Evolutionary conservation across 2,888 invertebrate species (phyloP), one percentile per base, ranked within the genome.

Genomic region (Caenorhabditis drosophilae): DNA sequence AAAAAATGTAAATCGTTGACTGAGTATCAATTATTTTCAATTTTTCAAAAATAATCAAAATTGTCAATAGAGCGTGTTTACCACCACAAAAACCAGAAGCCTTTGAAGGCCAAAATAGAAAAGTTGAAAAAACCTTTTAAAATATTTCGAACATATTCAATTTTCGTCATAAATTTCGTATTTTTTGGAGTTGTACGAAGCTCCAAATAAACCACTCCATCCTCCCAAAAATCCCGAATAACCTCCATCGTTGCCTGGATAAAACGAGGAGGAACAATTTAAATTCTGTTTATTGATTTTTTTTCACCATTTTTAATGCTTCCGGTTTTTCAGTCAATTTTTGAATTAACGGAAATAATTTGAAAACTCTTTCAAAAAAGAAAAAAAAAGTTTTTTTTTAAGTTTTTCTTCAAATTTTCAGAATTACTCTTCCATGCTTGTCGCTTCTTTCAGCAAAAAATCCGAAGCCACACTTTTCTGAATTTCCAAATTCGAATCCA

Each of bases 151-250:
- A 63, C 20, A 36, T 63, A 63, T n/a, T 4, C 2, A 18, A 49
- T 49, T 7, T 49, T 18, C 6, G 4, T 22, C 62, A 57, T 63
- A 31, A 16, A 49, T n/a, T 27, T 18, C 0, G 53, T 56, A 11
- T 48, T 40, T 35, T 69, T 72, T 2, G 72, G 72, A 1, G 68
- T 67, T 16, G 68, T 64, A n/a, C 72, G 36, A 34, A 72, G 41
- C 41, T 72, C 72, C 31, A 72, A 23, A 42, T 69, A 72, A 2
- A 66, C 41, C 15, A 57, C 57, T n/a, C 48, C 54, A 31, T 72
- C 68, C 4, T 47, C 48, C 3, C 23, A 34, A 27, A 69, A 72
- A 11, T 69, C 68, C 2, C 26, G 34, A 3, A 69, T 49, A 12
- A 60, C 57, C 18, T 56, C 58, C 7, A 40, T 23, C 20, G 56